These are phyloP conservation scores for Dromococcyx pavoninus DNA, from an alignment of 2,797 vertebrate genomes.

Conservation along the genomic window DNA sequence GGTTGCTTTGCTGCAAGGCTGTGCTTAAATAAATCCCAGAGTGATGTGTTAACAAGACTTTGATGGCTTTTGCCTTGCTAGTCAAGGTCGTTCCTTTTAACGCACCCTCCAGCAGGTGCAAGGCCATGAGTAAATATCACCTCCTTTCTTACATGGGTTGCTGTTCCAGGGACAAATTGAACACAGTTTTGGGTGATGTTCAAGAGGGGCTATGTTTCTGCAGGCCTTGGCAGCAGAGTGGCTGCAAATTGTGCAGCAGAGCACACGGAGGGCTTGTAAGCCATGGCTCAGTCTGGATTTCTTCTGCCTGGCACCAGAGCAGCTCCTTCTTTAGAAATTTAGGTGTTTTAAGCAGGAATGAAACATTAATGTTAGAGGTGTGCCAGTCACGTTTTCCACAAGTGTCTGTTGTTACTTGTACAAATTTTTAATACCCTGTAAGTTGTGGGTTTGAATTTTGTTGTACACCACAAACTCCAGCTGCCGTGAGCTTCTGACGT, in stretches of 20 bases:
- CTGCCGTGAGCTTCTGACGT: neutral
- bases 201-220: neutral
- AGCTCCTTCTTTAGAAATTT: neutral
- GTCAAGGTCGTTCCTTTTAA: neutral
- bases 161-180: neutral
- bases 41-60: neutral
- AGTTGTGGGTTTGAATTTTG: neutral
- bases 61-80: neutral
- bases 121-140: neutral
- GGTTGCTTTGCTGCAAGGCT: neutral
- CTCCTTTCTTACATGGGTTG: rapidly evolving
- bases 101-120: neutral
- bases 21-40: neutral
- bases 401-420: neutral
- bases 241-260: neutral
- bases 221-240: neutral
- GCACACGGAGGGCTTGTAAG: neutral
- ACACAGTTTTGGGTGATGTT: neutral
- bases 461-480: neutral
- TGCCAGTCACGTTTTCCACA: neutral
- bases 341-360: neutral
- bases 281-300: neutral
- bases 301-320: neutral
- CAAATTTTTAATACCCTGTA: neutral
- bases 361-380: neutral